Conservation (phyloP, 1,140 invertebrate genomes). For the Magallana angulata region DNA sequence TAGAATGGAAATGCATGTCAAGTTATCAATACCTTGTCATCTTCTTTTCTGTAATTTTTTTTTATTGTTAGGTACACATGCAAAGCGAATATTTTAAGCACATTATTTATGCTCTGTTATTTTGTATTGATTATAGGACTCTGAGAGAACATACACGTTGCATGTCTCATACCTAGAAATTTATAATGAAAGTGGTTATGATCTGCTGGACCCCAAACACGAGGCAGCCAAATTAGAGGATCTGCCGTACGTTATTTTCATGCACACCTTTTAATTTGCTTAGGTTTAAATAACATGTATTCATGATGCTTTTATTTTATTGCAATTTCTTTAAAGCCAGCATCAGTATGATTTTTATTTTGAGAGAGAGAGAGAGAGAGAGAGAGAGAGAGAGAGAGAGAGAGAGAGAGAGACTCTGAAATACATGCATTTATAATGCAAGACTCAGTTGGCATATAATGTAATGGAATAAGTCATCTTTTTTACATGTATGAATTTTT, state of each 20-base stretch:
- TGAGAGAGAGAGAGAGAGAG: too few relatives aligned
- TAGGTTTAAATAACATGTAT: not conserved
- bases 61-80: too few relatives aligned
- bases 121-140: conserved; percentile 67
- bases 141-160: conserved; percentile 73
- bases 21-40: too few relatives aligned
- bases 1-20: too few relatives aligned
- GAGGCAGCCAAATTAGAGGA: conserved; percentile 82
- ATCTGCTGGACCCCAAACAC: conserved; percentile 83
- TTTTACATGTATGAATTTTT: too few relatives aligned
- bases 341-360: too few relatives aligned
- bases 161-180: conserved; percentile 80
- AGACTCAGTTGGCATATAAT: too few relatives aligned
- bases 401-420: too few relatives aligned
- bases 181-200: conserved; percentile 82
- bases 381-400: too few relatives aligned
- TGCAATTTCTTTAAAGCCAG: not conserved
- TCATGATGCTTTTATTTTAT: not conserved
- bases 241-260: conserved; percentile 80
- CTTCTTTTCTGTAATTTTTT: too few relatives aligned
- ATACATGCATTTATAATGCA: too few relatives aligned
- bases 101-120: not conserved
- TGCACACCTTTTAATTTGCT: not conserved
- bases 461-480: too few relatives aligned
- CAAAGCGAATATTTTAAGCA: not conserved